Conservation (phyloP, 23 tunicate species). For the Trididemnum miniatum region DNA sequence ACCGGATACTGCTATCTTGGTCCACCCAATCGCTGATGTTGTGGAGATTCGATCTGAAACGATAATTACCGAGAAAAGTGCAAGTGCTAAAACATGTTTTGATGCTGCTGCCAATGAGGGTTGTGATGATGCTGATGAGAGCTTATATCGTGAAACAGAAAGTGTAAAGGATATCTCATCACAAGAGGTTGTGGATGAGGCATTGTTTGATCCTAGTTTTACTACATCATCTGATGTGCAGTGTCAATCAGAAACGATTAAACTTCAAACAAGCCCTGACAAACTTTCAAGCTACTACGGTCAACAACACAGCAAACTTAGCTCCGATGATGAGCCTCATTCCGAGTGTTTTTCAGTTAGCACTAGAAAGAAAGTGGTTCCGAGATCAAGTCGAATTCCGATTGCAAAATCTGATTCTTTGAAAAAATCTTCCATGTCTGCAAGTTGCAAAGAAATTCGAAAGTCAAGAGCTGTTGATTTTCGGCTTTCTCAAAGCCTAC, state of each 20-base stretch:
- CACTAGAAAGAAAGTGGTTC: neutral
- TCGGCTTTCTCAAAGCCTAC: constrained; percentile 13
- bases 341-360: neutral
- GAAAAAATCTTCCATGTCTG: neutral
- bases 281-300: too few species aligned
- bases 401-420: neutral
- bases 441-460: neutral
- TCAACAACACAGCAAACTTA: neutral
- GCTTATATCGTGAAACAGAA: neutral
- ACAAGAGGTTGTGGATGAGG: neutral
- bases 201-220: too few species aligned
- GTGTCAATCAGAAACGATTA: too few species aligned
- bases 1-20: neutral
- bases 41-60: neutral
- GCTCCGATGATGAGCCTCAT: constrained; percentile 1
- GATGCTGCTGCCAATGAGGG: neutral
- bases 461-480: constrained; percentile 8
- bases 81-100: too few species aligned
- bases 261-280: too few species aligned
- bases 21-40: neutral
- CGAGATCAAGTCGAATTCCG: constrained; percentile 29
- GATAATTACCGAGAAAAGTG: neutral
- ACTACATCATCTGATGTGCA: too few species aligned
- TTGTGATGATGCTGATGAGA: too few species aligned
- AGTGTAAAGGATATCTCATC: neutral